Evolutionary conservation across 1,140 invertebrate genomes (phyloP).

Genomic region (Drosophila sp.): DNA sequence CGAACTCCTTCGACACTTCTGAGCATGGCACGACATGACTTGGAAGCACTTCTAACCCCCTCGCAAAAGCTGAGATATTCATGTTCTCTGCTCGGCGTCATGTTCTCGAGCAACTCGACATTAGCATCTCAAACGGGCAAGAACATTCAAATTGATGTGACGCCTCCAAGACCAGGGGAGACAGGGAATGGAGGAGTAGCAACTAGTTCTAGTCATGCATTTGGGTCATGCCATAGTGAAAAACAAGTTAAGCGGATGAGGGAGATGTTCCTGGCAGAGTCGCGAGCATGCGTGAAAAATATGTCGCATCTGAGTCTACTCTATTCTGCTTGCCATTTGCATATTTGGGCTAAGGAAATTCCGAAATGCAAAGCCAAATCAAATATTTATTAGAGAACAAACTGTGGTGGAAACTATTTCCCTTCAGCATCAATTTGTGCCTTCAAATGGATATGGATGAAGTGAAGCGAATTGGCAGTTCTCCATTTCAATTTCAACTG

Average conservation of each 20-base stretch:
- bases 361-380: constrained; percentile 11
- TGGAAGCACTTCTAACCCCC: neutral
- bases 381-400: constrained; percentile 13
- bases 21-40: constrained; percentile 42
- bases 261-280: constrained; percentile 9
- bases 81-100: constrained; percentile 45
- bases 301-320: constrained; percentile 10
- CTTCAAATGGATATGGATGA: neutral
- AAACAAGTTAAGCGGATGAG: neutral
- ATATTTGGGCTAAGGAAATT: constrained; percentile 25
- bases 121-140: constrained; percentile 56
- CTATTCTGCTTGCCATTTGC: constrained; percentile 41
- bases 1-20: constrained; percentile 45
- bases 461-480: neutral
- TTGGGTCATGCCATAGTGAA: constrained; percentile 49
- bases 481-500: neutral
- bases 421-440: neutral
- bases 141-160: constrained; percentile 63
- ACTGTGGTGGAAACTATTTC: constrained; percentile 15
- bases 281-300: constrained; percentile 20
- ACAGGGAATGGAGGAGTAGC: constrained; percentile 4
- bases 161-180: constrained; percentile 16
- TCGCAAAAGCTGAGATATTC: constrained; percentile 33
- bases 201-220: constrained; percentile 32
- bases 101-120: neutral